Evolutionary conservation across 2,888 invertebrate species (phyloP).

Genomic region (Nowickia ferox): DNA sequence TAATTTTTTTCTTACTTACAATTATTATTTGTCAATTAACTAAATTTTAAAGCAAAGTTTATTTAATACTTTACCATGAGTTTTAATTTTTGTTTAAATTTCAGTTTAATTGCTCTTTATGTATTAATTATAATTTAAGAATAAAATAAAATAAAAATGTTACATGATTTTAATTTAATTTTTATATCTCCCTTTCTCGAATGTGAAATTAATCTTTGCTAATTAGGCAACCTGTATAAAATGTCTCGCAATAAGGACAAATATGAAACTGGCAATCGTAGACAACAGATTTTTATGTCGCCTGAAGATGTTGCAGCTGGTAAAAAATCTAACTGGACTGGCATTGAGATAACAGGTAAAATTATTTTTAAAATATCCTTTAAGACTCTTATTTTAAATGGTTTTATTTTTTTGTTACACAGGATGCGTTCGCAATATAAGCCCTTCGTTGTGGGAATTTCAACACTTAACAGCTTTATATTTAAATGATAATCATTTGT

Average conservation of each 20-base stretch:
- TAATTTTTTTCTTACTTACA: slow-evolving; percentile 80
- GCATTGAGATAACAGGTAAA: slow-evolving; percentile 91
- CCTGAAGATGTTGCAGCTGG: slow-evolving; percentile 96
- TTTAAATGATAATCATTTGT: slow-evolving; percentile 97
- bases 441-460: slow-evolving; percentile 95
- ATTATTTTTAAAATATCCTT: neutral
- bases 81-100: slow-evolving; percentile 67
- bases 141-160: slow-evolving; percentile 23
- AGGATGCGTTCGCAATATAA: slow-evolving; percentile 97
- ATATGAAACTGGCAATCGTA: slow-evolving; percentile 92
- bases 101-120: slow-evolving; percentile 49
- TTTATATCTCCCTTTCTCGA: neutral
- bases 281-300: slow-evolving; percentile 95
- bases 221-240: slow-evolving; percentile 82
- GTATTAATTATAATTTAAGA: slow-evolving; percentile 16
- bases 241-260: slow-evolving; percentile 94
- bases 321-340: slow-evolving; percentile 96
- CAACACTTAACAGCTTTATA: slow-evolving; percentile 96
- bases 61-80: slow-evolving; percentile 21
- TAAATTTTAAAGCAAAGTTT: slow-evolving; percentile 52
- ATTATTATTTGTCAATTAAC: slow-evolving; percentile 65
- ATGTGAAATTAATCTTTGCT: neutral
- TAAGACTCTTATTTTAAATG: slow-evolving; percentile 18
- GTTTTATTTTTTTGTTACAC: slow-evolving; percentile 75
- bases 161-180: neutral